Evolutionary conservation across 1,140 invertebrate species (phyloP), one percentile per base, ranked within the genome.

Genomic region (Eueides isabella): DNA sequence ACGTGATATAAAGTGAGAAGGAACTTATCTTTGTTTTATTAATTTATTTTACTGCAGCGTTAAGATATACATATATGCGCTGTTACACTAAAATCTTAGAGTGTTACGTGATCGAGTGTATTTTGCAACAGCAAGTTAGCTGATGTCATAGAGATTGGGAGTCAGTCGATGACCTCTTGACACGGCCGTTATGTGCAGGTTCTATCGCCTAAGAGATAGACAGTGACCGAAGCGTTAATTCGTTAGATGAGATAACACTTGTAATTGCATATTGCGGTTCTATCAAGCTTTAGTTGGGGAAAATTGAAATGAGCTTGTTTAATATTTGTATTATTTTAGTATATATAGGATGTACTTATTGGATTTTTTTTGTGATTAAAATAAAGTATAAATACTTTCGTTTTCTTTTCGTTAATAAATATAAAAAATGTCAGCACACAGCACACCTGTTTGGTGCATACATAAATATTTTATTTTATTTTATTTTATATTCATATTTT

Each of bases 101-200:
- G 74, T 78, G 81, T 92, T 92, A 91, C 90, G 89, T 89, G 86
- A 92, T 81, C 80, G 79, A 86, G 85, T 84, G 88, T 86, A 87
- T 92, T 92, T 92, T 90, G 89, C 88, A 92, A 92, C 85, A 81
- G 81, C 85, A 87, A 88, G 83, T 84, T 86, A 80, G 85, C 84
- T 90, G 89, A 91, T 92, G 91, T 92, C 88, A 92, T 89, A 85
- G 81, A 75, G 83, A 90, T 90, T 90, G 85, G 89, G 81, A 86
- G 81, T 67, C 85, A 92, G 88, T 87, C 89, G 87, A 89, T 91
- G 91, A 92, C 91, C 91, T 80, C 85, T 79, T 92, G 91, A 92
- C 91, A 90, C 83, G 80, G 80, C 85, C 81, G 78, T 84, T 83
- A 86, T 80, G 85, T 76, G 81, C 80, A 76, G 82, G 61, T 31